Base-by-base conservation (phyloP, 2,888 invertebrate species). In the Dicyrtomina minuta region DNA sequence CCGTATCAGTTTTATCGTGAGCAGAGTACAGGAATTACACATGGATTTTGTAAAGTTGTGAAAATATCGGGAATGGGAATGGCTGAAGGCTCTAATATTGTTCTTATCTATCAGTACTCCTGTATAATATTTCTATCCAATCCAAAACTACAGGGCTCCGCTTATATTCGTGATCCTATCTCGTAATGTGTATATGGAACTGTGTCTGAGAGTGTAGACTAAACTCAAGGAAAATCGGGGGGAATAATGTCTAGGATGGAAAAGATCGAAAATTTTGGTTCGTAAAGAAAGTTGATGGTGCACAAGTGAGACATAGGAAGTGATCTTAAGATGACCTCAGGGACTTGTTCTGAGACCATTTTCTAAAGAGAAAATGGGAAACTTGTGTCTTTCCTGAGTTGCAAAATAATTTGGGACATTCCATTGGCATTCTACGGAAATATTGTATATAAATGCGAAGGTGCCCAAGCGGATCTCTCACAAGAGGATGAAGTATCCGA, bases 251-350 rank as follows among this genome's bases (percentile, higher is more conserved):
- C 22, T 5, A 58, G 4, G 58, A 22, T 5, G 17, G 39, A 20
- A 33, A 49, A 49, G 44, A 62, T 62, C 26, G 65, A 70, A 68
- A 68, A 66, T 68, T 68, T 68, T 72, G 62, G 72, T 66, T 68
- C 69, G 71, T 71, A 71, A 73, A 71, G 71, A 66, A 73, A 73
- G 65, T 71, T 71, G 72, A 74, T 74, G 72, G 72, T 72, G 66
- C 74, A 66, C 72, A 70, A 72, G 74, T 70, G 74, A 72, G 70
- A 72, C 68, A 74, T 74, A 68, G 70, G 66, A 74, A 72, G 70
- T 74, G 72, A 70, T 74, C 69, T 72, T 72, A 72, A 74, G 64
- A 66, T 72, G 66, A 70, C 72, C 68, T 58, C 33, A 56, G 72
- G 74, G 74, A 74, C 66, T 64, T 68, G 66, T 72, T 71, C 66